These are phyloP conservation scores for Lathamus discolor DNA, from an alignment of 2,113 vertebrate genomes.

Conservation along the genomic window DNA sequence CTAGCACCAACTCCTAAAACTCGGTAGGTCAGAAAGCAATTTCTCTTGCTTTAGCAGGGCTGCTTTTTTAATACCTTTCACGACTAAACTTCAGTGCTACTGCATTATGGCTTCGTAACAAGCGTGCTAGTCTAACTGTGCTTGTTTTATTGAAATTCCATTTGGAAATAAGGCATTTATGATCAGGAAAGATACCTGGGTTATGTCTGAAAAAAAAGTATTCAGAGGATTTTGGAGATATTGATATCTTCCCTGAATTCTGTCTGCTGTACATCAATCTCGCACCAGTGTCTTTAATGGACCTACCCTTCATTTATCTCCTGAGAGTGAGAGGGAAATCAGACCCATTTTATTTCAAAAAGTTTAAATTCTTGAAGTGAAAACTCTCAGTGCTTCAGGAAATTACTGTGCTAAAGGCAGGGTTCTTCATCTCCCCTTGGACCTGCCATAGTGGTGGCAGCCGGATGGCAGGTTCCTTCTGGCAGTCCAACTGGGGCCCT, in stretches of 20 bases:
- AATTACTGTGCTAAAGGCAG: background rate
- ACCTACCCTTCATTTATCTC: constrained; percentile 48
- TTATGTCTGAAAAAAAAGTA: constrained; percentile 32
- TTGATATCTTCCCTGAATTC: constrained; percentile 9
- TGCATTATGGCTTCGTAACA: constrained; percentile 31
- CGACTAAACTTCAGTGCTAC: constrained; percentile 20
- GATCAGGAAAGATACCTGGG: constrained; percentile 53
- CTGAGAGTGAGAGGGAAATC: background rate
- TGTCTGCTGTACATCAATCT: constrained; percentile 40
- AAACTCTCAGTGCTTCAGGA: background rate
- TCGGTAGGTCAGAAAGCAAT: constrained; percentile 67
- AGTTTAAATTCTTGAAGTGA: constrained; percentile 32
- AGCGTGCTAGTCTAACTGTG: constrained; percentile 1
- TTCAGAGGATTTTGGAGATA: constrained; percentile 59
- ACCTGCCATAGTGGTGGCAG: background rate
- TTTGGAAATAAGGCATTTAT: constrained; percentile 51
- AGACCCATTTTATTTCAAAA: background rate
- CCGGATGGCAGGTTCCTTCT: background rate
- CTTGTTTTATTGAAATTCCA: constrained; percentile 60
- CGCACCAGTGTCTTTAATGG: constrained; percentile 42
- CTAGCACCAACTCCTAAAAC: constrained; percentile 73
- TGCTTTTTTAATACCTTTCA: constrained; percentile 36
- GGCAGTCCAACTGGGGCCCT: background rate
- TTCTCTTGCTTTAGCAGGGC: constrained; percentile 25
- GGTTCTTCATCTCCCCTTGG: background rate